phyloP scores from a whole-genome alignment of 1,140 invertebrate genomes.

The Drosophila bifasciata region DNA sequence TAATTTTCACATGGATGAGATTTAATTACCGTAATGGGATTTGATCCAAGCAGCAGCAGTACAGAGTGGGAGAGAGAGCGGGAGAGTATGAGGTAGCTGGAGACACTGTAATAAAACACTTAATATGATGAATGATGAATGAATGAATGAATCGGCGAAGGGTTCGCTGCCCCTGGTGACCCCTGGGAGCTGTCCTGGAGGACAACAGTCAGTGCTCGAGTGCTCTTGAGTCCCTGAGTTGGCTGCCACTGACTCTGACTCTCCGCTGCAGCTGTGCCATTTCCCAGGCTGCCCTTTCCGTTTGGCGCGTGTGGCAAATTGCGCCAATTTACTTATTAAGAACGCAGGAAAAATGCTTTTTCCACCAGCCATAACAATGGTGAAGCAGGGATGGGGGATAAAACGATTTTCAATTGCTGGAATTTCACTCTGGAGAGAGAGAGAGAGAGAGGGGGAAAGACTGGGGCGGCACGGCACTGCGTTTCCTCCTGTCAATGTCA shows the following conservation, averaged over 20 bases:
- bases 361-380: conserved; percentile 36
- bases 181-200: conserved; percentile 37
- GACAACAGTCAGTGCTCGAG: conserved; percentile 1
- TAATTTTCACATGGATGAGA: conserved; percentile 83
- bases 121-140: conserved; percentile 81
- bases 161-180: conserved; percentile 49
- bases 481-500: conserved; percentile 79
- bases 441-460: too few species aligned
- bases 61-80: conserved; percentile 26
- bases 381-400: neutral
- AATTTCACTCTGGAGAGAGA: conserved; percentile 15
- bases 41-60: conserved; percentile 49
- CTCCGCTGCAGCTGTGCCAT: conserved; percentile 45
- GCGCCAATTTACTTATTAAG: conserved; percentile 76
- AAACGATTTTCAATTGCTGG: conserved; percentile 43
- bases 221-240: neutral
- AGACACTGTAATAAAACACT: conserved; percentile 76
- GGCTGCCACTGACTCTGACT: neutral
- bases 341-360: conserved; percentile 50
- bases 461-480: conserved; percentile 56
- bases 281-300: conserved; percentile 70
- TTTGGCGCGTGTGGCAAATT: conserved; percentile 78
- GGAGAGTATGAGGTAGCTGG: conserved; percentile 14
- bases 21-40: conserved; percentile 84
- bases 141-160: conserved; percentile 75